These are phyloP conservation scores for Drosophila malerkotliana DNA, from an alignment of 1,140 invertebrate species.

Conservation along the genomic window DNA sequence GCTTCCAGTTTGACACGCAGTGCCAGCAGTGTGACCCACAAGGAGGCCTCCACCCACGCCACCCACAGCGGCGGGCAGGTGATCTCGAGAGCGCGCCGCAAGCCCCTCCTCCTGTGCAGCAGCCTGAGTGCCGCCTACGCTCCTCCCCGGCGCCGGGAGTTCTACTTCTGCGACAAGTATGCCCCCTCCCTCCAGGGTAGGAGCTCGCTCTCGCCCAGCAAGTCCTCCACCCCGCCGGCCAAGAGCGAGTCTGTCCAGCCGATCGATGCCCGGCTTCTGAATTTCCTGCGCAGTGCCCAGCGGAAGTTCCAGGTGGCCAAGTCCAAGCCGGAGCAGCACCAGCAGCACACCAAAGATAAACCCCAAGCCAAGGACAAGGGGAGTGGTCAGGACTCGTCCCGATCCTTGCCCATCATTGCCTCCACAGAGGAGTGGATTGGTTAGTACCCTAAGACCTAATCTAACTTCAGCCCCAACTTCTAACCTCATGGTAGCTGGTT, in stretches of 20 bases:
- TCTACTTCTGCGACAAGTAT: conserved; percentile 77
- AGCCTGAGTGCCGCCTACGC: conserved; percentile 71
- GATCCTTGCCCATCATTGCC: conserved; percentile 56
- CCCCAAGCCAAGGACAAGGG: conserved; percentile 19
- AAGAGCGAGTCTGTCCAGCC: conserved; percentile 28
- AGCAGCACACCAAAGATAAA: conserved; percentile 54
- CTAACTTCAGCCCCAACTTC: too few relatives aligned
- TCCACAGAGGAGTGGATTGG: conserved; percentile 75
- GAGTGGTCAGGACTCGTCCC: conserved; percentile 18
- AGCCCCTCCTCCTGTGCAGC: conserved; percentile 65
- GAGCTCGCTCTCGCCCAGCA: not conserved
- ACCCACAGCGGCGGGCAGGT: conserved; percentile 33
- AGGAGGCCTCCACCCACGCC: conserved; percentile 38
- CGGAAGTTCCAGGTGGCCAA: conserved; percentile 61
- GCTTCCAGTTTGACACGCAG: conserved; percentile 48
- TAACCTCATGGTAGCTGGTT: not conserved
- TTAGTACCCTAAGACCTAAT: conserved; percentile 54
- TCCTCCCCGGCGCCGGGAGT: conserved; percentile 64
- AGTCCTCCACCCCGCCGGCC: not conserved
- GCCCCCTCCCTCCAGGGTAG: conserved; percentile 19
- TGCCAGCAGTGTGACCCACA: conserved; percentile 61
- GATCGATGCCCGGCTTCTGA: conserved; percentile 65
- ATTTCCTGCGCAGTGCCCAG: conserved; percentile 66
- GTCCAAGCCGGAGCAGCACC: conserved; percentile 22
- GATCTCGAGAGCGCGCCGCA: conserved; percentile 60